These are phyloP conservation scores for Clytia hemisphaerica DNA, from an alignment of 30 jellyfish, hydroid and myxozoan genomes.

Conservation along the genomic window DNA sequence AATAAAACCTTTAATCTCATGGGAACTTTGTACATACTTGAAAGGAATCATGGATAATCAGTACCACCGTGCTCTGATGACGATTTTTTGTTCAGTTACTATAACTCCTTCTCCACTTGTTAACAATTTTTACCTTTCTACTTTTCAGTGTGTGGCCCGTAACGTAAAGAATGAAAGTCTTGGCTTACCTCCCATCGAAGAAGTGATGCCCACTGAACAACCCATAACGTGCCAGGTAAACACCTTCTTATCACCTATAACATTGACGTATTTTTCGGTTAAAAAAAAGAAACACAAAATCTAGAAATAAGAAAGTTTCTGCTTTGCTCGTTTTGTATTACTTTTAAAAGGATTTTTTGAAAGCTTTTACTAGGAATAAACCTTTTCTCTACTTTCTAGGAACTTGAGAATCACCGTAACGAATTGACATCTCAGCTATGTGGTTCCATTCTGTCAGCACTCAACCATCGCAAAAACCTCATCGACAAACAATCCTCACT, in stretches of 20 bases:
- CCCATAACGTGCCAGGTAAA: not conserved
- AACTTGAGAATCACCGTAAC: slow-evolving; percentile 13
- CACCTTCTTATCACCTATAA: no score
- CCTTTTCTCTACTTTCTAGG: not conserved
- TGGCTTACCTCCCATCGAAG: slow-evolving; percentile 11
- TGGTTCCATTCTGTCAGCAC: slow-evolving; percentile 62
- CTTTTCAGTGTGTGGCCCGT: slow-evolving; percentile 16
- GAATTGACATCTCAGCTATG: slow-evolving; percentile 77
- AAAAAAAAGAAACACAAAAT: no score
- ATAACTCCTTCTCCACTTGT: no score
- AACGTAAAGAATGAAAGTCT: not conserved
- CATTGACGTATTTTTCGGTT: no score
- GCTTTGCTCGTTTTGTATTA: not conserved
- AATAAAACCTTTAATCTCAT: no score
- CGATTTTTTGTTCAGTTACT: not conserved
- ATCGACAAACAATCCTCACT: slow-evolving; percentile 52
- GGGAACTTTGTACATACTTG: no score
- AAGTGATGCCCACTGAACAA: no score
- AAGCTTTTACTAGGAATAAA: not conserved
- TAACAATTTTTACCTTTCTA: not conserved
- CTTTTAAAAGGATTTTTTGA: not conserved
- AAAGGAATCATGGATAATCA: not conserved
- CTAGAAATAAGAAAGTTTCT: not conserved
- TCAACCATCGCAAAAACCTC: slow-evolving; percentile 64
- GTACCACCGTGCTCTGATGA: not conserved